These are phyloP conservation scores for Sinopyrophorus schimmeli DNA, from an alignment of 2,888 invertebrate genomes.

Conservation along the genomic window DNA sequence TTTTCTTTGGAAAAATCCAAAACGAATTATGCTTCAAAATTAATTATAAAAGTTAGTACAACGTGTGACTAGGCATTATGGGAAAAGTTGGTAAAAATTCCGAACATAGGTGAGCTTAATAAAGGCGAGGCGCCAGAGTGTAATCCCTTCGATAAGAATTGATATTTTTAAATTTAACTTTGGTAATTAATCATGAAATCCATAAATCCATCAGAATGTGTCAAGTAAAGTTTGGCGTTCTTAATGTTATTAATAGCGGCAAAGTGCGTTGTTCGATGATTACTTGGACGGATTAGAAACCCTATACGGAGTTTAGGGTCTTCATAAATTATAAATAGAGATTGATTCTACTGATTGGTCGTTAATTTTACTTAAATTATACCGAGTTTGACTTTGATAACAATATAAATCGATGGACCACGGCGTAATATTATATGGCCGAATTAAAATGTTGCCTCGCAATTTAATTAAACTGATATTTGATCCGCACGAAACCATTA, in stretches of 20 bases:
- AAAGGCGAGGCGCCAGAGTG: no score
- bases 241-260: constrained; percentile 20
- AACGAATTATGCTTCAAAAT: no score
- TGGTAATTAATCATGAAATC: no score
- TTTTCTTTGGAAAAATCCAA: no score
- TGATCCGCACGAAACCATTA: constrained; percentile 22
- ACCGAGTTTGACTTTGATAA: not conserved
- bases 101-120: no score
- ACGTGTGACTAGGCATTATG: no score
- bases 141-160: no score
- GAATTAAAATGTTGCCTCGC: constrained; percentile 15
- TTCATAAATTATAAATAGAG: constrained; percentile 20
- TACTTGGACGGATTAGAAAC: constrained; percentile 20
- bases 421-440: constrained; percentile 2
- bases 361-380: constrained; percentile 9
- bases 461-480: constrained; percentile 24
- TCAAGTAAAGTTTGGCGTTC: no score
- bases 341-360: constrained; percentile 18
- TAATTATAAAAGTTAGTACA: no score
- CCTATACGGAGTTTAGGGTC: constrained; percentile 8
- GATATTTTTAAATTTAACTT: no score
- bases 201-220: no score
- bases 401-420: not conserved
- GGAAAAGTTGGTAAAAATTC: no score
- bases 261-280: constrained; percentile 23